Conservation (phyloP, 2,797 vertebrate species). For the Pipistrellus kuhlii region DNA sequence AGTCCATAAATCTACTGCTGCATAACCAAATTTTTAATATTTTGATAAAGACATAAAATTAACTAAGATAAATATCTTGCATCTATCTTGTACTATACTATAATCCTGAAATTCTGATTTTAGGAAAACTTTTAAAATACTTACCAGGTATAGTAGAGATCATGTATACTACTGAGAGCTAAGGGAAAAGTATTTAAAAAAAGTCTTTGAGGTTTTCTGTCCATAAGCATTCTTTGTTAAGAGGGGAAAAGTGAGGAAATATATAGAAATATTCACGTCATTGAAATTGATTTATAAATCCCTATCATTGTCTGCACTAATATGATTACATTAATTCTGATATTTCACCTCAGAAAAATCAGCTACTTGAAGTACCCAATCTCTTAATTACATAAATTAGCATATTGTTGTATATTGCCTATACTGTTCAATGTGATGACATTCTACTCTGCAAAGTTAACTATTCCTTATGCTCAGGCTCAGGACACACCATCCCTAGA, state of each 20-base stretch:
- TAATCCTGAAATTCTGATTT: not conserved
- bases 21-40: not conserved
- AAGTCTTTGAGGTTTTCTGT: not conserved
- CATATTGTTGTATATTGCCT: not conserved
- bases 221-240: not conserved
- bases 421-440: not conserved
- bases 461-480: not conserved
- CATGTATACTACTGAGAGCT: not conserved
- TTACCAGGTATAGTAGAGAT: not conserved
- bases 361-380: not conserved
- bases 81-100: not conserved
- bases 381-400: slow-evolving; percentile 28
- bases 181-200: not conserved
- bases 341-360: slow-evolving; percentile 18
- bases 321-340: slow-evolving; percentile 15
- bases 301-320: not conserved
- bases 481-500: not conserved
- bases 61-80: not conserved
- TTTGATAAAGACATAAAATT: slow-evolving; percentile 47
- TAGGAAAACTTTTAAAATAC: slow-evolving; percentile 44
- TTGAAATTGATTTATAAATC: not conserved
- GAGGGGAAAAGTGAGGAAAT: not conserved
- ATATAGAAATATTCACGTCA: not conserved
- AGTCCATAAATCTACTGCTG: not conserved
- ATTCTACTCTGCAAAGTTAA: not conserved